Conservation (phyloP, 53 echinoderm and acorn worm species). For the Paelopatides confundens region DNA sequence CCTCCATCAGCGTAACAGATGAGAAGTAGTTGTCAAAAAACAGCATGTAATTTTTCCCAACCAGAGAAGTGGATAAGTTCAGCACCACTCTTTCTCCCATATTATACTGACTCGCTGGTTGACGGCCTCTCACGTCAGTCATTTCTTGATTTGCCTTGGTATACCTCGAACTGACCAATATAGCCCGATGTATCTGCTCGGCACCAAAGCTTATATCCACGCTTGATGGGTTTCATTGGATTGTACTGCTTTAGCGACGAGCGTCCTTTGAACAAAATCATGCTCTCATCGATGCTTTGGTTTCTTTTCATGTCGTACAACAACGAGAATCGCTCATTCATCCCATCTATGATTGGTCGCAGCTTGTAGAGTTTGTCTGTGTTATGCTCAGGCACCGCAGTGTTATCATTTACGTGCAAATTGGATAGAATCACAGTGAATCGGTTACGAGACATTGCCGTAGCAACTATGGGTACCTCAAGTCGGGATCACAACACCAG, state of each 20-base stretch:
- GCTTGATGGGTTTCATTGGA: slow-evolving; percentile 20
- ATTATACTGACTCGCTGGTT: neutral
- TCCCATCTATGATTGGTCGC: slow-evolving; percentile 22
- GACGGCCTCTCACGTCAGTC: too few relatives aligned
- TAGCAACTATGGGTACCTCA: neutral
- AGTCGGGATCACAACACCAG: neutral
- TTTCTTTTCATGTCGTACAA: neutral
- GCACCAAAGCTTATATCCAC: slow-evolving; percentile 4
- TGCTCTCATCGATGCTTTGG: slow-evolving; percentile 21
- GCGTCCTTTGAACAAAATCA: slow-evolving; percentile 4
- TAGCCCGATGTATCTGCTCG: neutral
- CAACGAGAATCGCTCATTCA: neutral
- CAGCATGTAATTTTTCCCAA: neutral
- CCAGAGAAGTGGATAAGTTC: neutral
- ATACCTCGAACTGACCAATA: too few relatives aligned
- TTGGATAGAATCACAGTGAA: slow-evolving; percentile 7
- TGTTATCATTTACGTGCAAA: slow-evolving; percentile 37
- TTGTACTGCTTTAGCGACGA: neutral
- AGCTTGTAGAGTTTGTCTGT: neutral
- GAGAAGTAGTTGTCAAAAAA: slow-evolving; percentile 21
- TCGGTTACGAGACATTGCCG: slow-evolving; percentile 23
- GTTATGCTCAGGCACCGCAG: neutral
- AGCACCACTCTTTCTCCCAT: neutral
- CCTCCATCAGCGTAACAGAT: neutral
- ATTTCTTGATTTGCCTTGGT: too few relatives aligned